These are phyloP conservation scores for Syrrhaptes paradoxus DNA, from an alignment of 2,113 vertebrate genomes.

Conservation along the genomic window DNA sequence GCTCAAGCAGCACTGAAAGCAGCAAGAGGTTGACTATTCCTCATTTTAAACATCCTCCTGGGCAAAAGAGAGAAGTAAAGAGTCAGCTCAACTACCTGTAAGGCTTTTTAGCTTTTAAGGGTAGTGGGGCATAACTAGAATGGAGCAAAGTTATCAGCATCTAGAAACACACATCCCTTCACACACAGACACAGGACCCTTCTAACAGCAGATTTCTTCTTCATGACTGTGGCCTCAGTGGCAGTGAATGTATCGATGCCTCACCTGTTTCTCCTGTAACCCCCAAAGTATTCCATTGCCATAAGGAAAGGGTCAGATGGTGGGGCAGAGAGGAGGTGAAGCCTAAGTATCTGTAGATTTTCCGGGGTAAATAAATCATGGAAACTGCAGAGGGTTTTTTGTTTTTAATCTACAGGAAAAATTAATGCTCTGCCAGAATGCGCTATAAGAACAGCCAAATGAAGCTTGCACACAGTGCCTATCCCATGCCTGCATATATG, in stretches of 20 bases:
- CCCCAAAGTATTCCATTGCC: background rate
- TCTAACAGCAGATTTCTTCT: background rate
- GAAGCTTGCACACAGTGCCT: background rate
- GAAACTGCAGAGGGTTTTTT: background rate
- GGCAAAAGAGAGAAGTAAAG: background rate
- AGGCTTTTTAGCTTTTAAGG: background rate
- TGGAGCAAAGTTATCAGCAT: rapidly evolving
- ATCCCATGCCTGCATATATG: background rate
- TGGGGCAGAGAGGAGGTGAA: background rate
- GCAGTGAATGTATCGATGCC: rapidly evolving
- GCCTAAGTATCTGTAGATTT: background rate
- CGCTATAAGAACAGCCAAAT: background rate
- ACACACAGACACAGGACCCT: background rate
- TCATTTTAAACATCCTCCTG: background rate
- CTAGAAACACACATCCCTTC: rapidly evolving
- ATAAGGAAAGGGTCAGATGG: background rate
- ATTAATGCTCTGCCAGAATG: background rate
- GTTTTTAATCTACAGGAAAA: background rate
- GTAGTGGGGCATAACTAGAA: rapidly evolving
- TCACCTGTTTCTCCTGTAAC: background rate
- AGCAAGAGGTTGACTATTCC: background rate
- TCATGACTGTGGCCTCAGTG: background rate
- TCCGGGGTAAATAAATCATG: background rate
- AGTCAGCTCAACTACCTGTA: background rate
- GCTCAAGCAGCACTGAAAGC: background rate